These are phyloP conservation scores for Sebastes dallii DNA, from an alignment of 2,797 vertebrate species.

Conservation along the genomic window DNA sequence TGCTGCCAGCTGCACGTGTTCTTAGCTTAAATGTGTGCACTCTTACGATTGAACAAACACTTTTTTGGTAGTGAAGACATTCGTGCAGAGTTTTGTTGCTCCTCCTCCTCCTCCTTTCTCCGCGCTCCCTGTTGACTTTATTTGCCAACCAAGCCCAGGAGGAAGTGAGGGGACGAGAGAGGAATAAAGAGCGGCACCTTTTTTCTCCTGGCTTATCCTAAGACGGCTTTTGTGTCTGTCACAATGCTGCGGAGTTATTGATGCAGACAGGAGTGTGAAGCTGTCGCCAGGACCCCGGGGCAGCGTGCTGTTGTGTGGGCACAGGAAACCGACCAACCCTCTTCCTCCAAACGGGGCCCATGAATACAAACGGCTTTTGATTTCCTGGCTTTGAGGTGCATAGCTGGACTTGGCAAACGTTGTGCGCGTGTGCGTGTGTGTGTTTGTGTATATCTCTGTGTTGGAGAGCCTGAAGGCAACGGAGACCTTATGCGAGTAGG, in stretches of 20 bases:
- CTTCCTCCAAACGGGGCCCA: constrained; percentile 33
- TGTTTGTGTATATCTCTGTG: background rate
- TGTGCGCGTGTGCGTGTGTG: background rate
- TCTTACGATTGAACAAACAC: background rate
- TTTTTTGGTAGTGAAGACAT: constrained; percentile 4
- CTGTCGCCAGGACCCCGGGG: constrained; percentile 55
- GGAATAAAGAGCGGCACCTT: constrained; percentile 74
- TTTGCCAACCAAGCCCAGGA: constrained; percentile 45
- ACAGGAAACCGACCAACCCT: constrained; percentile 58
- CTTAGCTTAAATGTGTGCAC: background rate
- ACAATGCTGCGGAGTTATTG: constrained; percentile 72
- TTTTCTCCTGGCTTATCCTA: constrained; percentile 56
- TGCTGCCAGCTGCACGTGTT: background rate
- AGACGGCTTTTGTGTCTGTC: constrained; percentile 71
- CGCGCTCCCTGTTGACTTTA: constrained; percentile 43
- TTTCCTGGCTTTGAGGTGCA: constrained; percentile 61
- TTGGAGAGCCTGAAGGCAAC: constrained; percentile 38
- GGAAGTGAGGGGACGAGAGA: constrained; percentile 60
- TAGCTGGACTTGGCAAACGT: constrained; percentile 33
- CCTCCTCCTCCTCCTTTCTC: constrained; percentile 11
- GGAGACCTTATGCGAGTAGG: constrained; percentile 37
- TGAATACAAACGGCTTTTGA: constrained; percentile 73
- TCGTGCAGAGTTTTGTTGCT: constrained; percentile 1
- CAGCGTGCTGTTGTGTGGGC: constrained; percentile 36
- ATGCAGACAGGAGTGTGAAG: constrained; percentile 64